phyloP scores from a whole-genome alignment of 1,140 invertebrate genomes.

The Drosophila arizonae region DNA sequence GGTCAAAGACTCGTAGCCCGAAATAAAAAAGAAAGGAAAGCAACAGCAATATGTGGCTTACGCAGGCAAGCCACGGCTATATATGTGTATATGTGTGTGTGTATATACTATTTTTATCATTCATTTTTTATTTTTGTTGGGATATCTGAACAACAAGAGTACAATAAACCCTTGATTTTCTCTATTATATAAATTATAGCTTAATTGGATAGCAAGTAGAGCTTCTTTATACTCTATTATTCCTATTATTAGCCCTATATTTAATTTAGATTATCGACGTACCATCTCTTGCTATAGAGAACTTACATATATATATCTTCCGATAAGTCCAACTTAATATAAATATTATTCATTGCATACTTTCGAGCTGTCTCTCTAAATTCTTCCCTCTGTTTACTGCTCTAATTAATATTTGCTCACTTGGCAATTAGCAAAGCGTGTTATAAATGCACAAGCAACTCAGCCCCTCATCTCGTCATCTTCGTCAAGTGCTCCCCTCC shows the following conservation, averaged over 20 bases:
- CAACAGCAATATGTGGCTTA: constrained; percentile 13
- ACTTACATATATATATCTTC: background rate
- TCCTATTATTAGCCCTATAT: no score
- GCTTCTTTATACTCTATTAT: no score
- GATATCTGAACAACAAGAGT: no score
- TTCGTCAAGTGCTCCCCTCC: background rate
- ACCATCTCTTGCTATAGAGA: no score
- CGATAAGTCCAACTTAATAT: constrained; percentile 18
- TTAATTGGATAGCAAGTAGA: no score
- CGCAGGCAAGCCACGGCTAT: background rate
- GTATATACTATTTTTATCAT: no score
- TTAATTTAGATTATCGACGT: no score
- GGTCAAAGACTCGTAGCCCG: constrained; percentile 37
- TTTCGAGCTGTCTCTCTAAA: constrained; percentile 13
- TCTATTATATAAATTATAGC: no score
- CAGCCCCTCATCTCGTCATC: background rate
- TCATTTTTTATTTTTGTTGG: no score
- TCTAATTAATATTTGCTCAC: constrained; percentile 48
- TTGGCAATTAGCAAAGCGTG: constrained; percentile 44
- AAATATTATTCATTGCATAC: constrained; percentile 35
- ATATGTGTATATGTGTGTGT: constrained; percentile 1
- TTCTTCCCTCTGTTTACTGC: constrained; percentile 20
- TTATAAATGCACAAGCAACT: constrained; percentile 18
- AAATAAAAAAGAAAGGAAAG: background rate
- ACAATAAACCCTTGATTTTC: no score